These are phyloP conservation scores for Lophius piscatorius DNA, from an alignment of 2,113 vertebrate species.

Conservation along the genomic window DNA sequence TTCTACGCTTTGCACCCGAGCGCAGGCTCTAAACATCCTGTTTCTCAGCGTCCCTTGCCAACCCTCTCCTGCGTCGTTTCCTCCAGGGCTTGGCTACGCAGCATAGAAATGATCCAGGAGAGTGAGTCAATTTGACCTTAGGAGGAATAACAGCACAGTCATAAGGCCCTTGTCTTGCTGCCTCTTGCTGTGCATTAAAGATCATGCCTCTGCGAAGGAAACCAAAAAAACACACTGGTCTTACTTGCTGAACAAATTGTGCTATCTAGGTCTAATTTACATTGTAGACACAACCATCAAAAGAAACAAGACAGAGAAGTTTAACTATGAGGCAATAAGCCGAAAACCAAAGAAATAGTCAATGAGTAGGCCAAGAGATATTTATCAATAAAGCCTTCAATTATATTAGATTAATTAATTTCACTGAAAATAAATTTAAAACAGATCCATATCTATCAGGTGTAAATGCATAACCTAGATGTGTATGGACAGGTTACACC, in stretches of 20 bases:
- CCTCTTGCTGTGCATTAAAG: slow-evolving; percentile 37
- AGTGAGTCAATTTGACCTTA: slow-evolving; percentile 55
- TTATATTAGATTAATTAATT: too few relatives aligned
- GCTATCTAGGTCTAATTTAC: slow-evolving; percentile 59
- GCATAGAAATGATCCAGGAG: slow-evolving; percentile 60
- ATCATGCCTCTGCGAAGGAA: slow-evolving; percentile 31
- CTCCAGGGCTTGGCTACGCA: slow-evolving; percentile 61
- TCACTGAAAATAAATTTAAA: too few relatives aligned
- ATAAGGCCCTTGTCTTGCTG: slow-evolving; percentile 32
- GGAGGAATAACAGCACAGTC: slow-evolving; percentile 58
- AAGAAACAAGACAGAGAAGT: neutral
- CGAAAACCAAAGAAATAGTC: slow-evolving; percentile 6
- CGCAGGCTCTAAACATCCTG: slow-evolving; percentile 42
- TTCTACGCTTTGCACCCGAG: slow-evolving; percentile 44
- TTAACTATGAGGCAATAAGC: slow-evolving; percentile 19
- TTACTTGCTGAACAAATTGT: slow-evolving; percentile 31
- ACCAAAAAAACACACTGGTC: slow-evolving; percentile 29
- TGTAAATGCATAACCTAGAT: too few relatives aligned
- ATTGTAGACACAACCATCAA: slow-evolving; percentile 33
- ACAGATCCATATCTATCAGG: too few relatives aligned
- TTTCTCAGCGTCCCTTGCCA: slow-evolving; percentile 54
- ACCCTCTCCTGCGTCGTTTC: slow-evolving; percentile 29
- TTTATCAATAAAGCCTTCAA: slow-evolving; percentile 21
- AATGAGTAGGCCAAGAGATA: slow-evolving; percentile 5
- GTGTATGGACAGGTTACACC: too few relatives aligned